These are phyloP conservation scores for Ennomos erosarius DNA, from an alignment of 2,888 invertebrate species.

Conservation along the genomic window DNA sequence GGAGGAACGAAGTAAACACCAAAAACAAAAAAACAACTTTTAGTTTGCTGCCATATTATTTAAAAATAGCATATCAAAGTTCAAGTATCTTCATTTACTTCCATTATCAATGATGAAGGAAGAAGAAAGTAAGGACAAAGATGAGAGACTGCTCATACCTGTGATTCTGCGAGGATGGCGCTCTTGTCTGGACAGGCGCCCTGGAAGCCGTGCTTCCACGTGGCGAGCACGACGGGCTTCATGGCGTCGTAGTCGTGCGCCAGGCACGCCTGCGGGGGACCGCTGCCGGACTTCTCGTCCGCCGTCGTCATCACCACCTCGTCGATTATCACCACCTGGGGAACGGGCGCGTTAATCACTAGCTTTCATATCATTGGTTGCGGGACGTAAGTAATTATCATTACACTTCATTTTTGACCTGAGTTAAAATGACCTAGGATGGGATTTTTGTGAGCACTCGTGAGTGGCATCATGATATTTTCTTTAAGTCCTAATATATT, in stretches of 20 bases:
- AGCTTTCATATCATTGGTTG: not conserved
- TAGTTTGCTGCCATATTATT: too few species aligned
- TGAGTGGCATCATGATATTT: too few species aligned
- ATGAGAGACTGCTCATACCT: slow-evolving; percentile 68
- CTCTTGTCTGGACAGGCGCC: slow-evolving; percentile 97
- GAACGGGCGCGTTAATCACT: not conserved
- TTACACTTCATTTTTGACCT: too few species aligned
- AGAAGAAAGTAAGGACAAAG: too few species aligned
- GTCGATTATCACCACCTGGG: slow-evolving; percentile 95
- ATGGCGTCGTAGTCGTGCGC: slow-evolving; percentile 96
- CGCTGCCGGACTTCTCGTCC: slow-evolving; percentile 89
- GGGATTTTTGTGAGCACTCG: too few species aligned
- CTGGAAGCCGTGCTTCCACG: slow-evolving; percentile 98
- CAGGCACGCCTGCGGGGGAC: slow-evolving; percentile 91
- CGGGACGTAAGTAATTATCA: not conserved
- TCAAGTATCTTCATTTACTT: too few species aligned
- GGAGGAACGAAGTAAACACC: too few species aligned
- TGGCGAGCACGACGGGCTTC: slow-evolving; percentile 96
- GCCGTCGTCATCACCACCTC: slow-evolving; percentile 92
- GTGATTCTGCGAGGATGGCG: slow-evolving; percentile 95
- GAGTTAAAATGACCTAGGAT: too few species aligned
- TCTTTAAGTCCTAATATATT: too few species aligned
- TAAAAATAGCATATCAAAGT: too few species aligned
- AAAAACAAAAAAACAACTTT: too few species aligned
- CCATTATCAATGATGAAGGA: too few species aligned